Conservation (phyloP, 2,113 vertebrate species). For the Naja naja region DNA sequence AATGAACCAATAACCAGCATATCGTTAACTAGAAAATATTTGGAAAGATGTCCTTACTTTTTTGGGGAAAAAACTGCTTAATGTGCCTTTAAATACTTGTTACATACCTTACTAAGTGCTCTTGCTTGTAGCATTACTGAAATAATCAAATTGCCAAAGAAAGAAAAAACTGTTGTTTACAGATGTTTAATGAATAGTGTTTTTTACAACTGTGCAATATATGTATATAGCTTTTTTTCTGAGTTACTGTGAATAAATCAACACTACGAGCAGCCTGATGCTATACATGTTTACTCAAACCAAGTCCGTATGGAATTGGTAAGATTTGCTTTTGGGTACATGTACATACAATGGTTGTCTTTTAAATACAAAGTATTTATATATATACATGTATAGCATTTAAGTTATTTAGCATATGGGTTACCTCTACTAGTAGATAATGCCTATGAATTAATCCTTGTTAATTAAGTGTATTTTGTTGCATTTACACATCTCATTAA, state of each 20-base stretch:
- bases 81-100: constrained; percentile 62
- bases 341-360: constrained; percentile 23
- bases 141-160: constrained; percentile 63
- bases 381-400: constrained; percentile 74
- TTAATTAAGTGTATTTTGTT: constrained; percentile 1
- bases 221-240: constrained; percentile 66
- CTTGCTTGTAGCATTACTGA: constrained; percentile 64
- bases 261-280: constrained; percentile 51
- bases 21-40: constrained; percentile 31
- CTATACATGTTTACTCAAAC: neutral
- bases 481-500: neutral
- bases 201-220: constrained; percentile 86
- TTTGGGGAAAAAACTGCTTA: neutral
- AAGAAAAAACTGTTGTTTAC: constrained; percentile 69
- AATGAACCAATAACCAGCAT: constrained; percentile 27
- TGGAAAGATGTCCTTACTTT: neutral
- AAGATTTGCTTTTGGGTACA: neutral
- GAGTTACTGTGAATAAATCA: constrained; percentile 76
- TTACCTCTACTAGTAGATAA: constrained; percentile 51
- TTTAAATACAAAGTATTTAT: constrained; percentile 76
- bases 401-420: constrained; percentile 74
- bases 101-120: constrained; percentile 75
- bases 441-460: constrained; percentile 50
- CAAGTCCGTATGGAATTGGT: neutral
- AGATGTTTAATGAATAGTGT: constrained; percentile 70